Evolutionary conservation across 1,140 invertebrate species (phyloP).

Genomic region (Ganaspis sp.): DNA sequence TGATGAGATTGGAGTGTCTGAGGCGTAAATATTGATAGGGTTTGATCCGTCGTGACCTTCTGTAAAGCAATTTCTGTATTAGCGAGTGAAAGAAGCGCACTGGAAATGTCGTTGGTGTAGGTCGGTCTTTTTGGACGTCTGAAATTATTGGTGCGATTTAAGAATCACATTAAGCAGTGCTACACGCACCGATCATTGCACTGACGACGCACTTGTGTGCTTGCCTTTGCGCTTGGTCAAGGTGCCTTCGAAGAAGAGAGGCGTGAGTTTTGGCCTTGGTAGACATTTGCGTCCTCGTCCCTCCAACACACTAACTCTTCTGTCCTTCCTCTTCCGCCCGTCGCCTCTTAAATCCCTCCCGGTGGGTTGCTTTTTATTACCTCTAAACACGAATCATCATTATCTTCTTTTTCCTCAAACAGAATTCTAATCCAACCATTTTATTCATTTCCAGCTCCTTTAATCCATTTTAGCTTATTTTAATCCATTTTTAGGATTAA

Average conservation of each 20-base stretch:
- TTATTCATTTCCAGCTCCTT: too few relatives aligned
- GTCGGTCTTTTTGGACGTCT: slow-evolving; percentile 21
- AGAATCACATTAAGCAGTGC: slow-evolving; percentile 51
- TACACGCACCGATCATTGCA: slow-evolving; percentile 33
- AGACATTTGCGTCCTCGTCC: slow-evolving; percentile 53
- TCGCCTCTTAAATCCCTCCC: neutral
- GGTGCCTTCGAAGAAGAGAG: slow-evolving; percentile 50
- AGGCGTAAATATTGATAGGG: neutral
- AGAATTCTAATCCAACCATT: too few relatives aligned
- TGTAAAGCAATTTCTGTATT: neutral
- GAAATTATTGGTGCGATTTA: neutral
- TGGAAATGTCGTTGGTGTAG: slow-evolving; percentile 40
- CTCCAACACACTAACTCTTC: neutral
- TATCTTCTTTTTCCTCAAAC: neutral
- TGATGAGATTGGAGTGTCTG: neutral
- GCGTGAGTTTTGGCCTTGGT: slow-evolving; percentile 54
- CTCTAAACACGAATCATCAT: neutral
- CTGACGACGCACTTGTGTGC: neutral
- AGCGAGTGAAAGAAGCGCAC: neutral
- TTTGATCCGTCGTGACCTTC: neutral
- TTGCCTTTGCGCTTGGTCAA: slow-evolving; percentile 60
- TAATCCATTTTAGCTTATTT: too few relatives aligned
- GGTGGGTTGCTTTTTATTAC: neutral
- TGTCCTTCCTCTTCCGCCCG: neutral
- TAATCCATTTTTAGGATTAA: too few relatives aligned